Evolutionary conservation across 2,797 vertebrate species (phyloP).

Genomic region (Galaxias olidus): DNA sequence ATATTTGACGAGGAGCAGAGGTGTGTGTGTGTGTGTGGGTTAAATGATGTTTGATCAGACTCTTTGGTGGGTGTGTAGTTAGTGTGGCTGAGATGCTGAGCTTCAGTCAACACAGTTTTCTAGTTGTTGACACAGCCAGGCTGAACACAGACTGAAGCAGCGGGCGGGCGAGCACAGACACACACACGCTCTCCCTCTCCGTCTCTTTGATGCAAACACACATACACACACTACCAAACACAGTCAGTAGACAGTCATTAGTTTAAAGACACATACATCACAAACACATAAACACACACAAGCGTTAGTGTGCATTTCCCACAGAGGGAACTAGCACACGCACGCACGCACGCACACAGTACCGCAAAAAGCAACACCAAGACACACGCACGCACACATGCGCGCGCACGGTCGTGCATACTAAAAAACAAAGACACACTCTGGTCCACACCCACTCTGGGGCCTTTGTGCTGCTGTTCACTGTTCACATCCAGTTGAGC

Average conservation of each 20-base stretch:
- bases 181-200: too few species aligned
- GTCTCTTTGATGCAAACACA: too few species aligned
- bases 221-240: too few species aligned
- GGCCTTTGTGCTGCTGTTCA: not conserved
- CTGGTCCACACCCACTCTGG: too few species aligned
- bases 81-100: too few species aligned
- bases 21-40: too few species aligned
- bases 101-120: slow-evolving; percentile 2
- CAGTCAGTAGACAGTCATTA: not conserved
- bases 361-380: not conserved
- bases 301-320: not conserved
- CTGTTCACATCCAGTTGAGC: slow-evolving; percentile 10
- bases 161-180: too few species aligned
- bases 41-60: too few species aligned
- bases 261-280: not conserved
- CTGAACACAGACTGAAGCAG: slow-evolving; percentile 16
- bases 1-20: too few species aligned
- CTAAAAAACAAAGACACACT: not conserved
- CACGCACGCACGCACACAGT: not conserved
- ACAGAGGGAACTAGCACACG: not conserved
- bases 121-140: slow-evolving; percentile 14
- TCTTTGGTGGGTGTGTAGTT: too few species aligned
- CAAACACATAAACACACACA: not conserved
- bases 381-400: not conserved
- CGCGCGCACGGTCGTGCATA: not conserved